Base-by-base conservation (phyloP, 2,888 invertebrate species). In the Tenthredo mesomela region DNA sequence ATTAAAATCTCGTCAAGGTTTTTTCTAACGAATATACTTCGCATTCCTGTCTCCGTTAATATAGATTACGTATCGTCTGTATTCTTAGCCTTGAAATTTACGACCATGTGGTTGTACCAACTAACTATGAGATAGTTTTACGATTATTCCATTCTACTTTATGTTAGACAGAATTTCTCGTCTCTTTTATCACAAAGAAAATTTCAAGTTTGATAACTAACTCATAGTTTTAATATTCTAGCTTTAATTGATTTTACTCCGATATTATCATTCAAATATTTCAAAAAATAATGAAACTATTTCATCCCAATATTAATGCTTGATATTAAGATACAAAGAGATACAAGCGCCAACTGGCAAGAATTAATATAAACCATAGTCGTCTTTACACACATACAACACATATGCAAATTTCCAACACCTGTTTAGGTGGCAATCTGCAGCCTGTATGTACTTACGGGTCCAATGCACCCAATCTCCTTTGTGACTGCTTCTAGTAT, bases 391-490 rank as follows among this genome's bases (percentile, higher is more conserved):
- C n/a, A 54, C 7, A 7, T 0, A 54, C 54, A 29, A 54, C n/a
- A n/a, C n/a, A 37, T 37, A 37, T 7, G n/a, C n/a, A 54, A 54
- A 54, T 7, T 6, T 54, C 54, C n/a, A n/a, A 54, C 50, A 54
- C 54, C 54, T 54, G 54, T n/a, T 4, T 18, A 7, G 6, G 2
- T 7, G n/a, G 54, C 1, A 54, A 37, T 37, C 37, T 37, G 37
- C 0, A 37, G 37, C 18, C n/a, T 54, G 54, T n/a, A 54, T 54
- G 18, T 2, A 54, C 54, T n/a, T n/a, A 54, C 54, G n/a, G 54
- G 54, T n/a, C 54, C 54, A n/a, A 54, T 54, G 54, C 54, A 54
- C 54, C 54, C 54, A 54, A n/a, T n/a, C 54, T 54, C 54, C n/a
- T 54, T n/a, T n/a, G 54, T 54, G 7, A 54, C n/a, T 50, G 18